These are phyloP conservation scores for Syrphus vitripennis DNA, from an alignment of 2,888 invertebrate genomes.

Conservation along the genomic window DNA sequence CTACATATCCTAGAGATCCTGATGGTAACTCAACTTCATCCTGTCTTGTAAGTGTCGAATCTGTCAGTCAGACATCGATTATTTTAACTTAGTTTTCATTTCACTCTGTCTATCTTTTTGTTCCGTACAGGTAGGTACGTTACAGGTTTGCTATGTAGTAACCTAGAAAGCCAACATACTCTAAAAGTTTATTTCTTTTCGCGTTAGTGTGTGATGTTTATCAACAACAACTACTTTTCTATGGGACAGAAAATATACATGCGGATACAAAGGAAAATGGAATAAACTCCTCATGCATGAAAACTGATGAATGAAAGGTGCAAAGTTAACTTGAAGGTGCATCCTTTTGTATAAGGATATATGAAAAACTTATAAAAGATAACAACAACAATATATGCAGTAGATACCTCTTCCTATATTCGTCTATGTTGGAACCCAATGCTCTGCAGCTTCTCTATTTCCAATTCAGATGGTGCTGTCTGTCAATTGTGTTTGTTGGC, in stretches of 20 bases:
- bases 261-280: background rate
- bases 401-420: background rate
- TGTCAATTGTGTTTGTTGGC: background rate
- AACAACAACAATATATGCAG: background rate
- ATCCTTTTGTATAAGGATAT: constrained; percentile 43
- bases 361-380: constrained; percentile 37
- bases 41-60: constrained; percentile 34
- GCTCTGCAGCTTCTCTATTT: constrained; percentile 1
- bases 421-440: background rate
- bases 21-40: background rate
- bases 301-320: constrained; percentile 37
- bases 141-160: too few relatives aligned
- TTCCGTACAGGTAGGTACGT: background rate
- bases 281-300: constrained; percentile 34
- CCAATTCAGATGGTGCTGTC: constrained; percentile 6
- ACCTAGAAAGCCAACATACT: too few relatives aligned
- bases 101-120: background rate
- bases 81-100: constrained; percentile 36
- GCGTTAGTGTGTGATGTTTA: background rate
- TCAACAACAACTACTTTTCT: background rate
- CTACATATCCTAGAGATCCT: background rate
- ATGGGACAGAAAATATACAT: too few relatives aligned
- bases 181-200: background rate
- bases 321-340: constrained; percentile 37
- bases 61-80: constrained; percentile 61